Conservation (phyloP, 2,797 vertebrate genomes). For the Centropyge bicolor region DNA sequence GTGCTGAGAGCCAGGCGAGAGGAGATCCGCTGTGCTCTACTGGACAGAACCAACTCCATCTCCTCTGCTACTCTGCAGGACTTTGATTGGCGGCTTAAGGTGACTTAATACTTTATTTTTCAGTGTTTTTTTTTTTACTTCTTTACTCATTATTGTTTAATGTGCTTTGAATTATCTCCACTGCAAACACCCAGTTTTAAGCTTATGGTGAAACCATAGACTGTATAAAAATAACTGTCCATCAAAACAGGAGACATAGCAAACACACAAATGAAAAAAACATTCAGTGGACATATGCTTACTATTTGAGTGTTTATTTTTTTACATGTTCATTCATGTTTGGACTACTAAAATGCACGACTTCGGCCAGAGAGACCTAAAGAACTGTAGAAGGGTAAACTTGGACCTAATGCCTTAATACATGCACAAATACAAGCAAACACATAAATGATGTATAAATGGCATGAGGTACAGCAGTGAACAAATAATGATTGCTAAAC, state of each 20-base stretch:
- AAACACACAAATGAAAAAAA: not conserved
- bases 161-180: not conserved
- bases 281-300: no score
- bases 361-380: not conserved
- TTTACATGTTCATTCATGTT: not conserved
- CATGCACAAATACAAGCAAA: not conserved
- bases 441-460: not conserved
- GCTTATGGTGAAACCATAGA: not conserved
- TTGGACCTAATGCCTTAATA: no score
- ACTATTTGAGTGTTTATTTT: not conserved
- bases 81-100: conserved; percentile 99
- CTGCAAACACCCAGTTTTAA: not conserved
- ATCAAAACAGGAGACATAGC: not conserved
- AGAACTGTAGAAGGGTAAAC: not conserved
- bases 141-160: not conserved
- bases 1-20: conserved; percentile 88
- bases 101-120: conserved; percentile 46
- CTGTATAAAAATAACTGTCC: no score
- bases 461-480: not conserved
- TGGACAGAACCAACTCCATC: conserved; percentile 89
- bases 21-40: conserved; percentile 88
- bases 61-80: conserved; percentile 91
- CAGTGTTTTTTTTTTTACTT: not conserved
- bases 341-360: not conserved
- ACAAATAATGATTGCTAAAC: not conserved